These are phyloP conservation scores for Bubo blakistoni DNA, from an alignment of 2,113 vertebrate species.

Conservation along the genomic window DNA sequence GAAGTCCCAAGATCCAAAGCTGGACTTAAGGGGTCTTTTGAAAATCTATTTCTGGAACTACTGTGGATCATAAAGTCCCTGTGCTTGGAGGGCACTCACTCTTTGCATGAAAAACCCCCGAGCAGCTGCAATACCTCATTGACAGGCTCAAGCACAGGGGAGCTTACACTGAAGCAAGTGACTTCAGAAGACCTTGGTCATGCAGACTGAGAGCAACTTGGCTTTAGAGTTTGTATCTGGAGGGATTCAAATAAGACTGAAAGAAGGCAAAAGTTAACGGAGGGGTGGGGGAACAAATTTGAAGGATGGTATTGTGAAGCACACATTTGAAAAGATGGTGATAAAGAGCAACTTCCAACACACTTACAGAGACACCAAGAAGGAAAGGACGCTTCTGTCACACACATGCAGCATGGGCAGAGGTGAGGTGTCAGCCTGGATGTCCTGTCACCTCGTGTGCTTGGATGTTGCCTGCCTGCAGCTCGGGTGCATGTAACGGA, in stretches of 20 bases:
- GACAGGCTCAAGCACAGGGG: background rate
- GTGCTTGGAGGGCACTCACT: background rate
- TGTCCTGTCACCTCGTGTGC: background rate
- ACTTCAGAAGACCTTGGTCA: background rate
- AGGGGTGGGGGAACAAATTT: background rate
- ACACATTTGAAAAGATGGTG: background rate
- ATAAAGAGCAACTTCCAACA: background rate
- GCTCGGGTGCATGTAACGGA: accelerated
- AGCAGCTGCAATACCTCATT: background rate
- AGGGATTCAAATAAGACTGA: background rate
- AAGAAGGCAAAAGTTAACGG: background rate
- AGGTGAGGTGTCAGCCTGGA: background rate
- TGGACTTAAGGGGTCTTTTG: background rate
- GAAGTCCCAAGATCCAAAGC: background rate
- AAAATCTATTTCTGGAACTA: background rate
- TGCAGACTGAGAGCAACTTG: background rate
- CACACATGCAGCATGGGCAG: background rate
- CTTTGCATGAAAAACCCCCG: background rate
- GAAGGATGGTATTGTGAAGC: background rate
- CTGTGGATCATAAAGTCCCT: background rate
- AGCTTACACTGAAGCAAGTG: background rate
- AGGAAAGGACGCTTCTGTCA: background rate
- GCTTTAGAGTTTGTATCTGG: background rate
- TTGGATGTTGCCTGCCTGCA: background rate
- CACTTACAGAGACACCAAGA: accelerated